Evolutionary conservation across 2,888 invertebrate species (phyloP).

Genomic region (Cybosia mesomella): DNA sequence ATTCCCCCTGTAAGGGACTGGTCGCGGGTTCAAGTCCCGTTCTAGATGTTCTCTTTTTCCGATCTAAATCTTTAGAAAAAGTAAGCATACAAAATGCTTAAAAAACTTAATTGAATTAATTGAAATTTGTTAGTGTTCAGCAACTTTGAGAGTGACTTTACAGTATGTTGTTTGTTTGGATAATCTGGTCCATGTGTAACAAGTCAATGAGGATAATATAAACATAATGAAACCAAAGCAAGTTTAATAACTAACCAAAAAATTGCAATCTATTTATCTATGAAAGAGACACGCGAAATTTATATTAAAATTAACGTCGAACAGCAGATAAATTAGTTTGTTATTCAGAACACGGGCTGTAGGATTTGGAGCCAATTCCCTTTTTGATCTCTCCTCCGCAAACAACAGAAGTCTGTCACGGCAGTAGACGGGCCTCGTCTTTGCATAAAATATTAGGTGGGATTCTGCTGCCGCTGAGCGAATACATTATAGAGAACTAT

Average conservation of each 20-base stretch:
- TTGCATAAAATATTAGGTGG: constrained; percentile 82
- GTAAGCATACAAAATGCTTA: no score
- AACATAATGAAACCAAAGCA: no score
- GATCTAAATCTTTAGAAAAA: no score
- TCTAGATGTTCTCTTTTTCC: no score
- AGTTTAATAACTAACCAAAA: neutral
- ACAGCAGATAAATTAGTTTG: constrained; percentile 76
- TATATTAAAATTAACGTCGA: constrained; percentile 70
- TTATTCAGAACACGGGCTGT: constrained; percentile 76
- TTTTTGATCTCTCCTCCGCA: constrained; percentile 82
- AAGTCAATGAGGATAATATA: no score
- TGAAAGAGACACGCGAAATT: constrained; percentile 41
- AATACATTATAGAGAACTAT: constrained; percentile 26
- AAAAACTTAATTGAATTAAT: no score
- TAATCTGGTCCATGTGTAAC: no score
- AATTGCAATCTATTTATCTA: constrained; percentile 20
- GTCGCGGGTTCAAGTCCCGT: no score
- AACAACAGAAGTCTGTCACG: constrained; percentile 79
- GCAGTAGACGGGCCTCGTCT: constrained; percentile 70
- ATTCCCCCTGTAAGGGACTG: no score
- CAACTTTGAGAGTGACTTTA: no score
- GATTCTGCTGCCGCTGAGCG: constrained; percentile 28
- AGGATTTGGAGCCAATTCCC: constrained; percentile 83
- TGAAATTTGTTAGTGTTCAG: no score
- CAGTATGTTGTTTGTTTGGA: no score